Base-by-base conservation (phyloP, 2,113 vertebrate genomes). In the Myocastor coypus region DNA sequence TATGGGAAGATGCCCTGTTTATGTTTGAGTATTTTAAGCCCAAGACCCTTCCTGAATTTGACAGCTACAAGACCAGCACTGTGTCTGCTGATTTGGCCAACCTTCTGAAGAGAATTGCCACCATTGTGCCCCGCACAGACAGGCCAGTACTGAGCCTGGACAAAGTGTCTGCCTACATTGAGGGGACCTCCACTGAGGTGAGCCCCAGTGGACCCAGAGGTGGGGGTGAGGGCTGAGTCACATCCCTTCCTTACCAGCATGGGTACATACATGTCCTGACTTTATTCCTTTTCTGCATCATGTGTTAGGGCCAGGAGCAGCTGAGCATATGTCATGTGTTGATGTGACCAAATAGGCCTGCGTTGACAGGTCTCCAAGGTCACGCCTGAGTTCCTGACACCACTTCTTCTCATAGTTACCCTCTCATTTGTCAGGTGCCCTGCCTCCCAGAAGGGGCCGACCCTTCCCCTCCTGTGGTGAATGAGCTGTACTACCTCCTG, bases 11-110 rank as follows among this genome's bases (percentile, higher is more conserved):
- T 32, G 98, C 99, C 46, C 98, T 99, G 69, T 99, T 99, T 95
- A 99, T 99, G 99, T 99, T 99, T 96, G 99, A 99, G 40, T 99
- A 99, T 96, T 99, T 99, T 98, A 99, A 99, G 97, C 99, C 99
- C 84, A 99, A 99, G 98, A 99, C 99, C 2, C 98, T 99, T 88
- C 99, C 99, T 0, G 99, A 99, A 94, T 99, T 99, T 94, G 99
- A 99, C 94, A 99, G 99, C 98, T 99, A 99, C 96, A 99, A 99
- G 98, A 99, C 99, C 2, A 99, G 99, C 98, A 99, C 99, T 0
- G 99, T 99, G 78, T 99, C 99, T 52, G 99, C 99, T 0, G 99
- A 99, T 96, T 97, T 99, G 96, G 99, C 99, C 96, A 99, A 99
- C 97, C 99, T 99, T 69, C 97, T 99, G 91, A 99, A 99, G 97